Evolutionary conservation across 2,797 vertebrate genomes (phyloP).

Genomic region (Denticeps clupeoides): DNA sequence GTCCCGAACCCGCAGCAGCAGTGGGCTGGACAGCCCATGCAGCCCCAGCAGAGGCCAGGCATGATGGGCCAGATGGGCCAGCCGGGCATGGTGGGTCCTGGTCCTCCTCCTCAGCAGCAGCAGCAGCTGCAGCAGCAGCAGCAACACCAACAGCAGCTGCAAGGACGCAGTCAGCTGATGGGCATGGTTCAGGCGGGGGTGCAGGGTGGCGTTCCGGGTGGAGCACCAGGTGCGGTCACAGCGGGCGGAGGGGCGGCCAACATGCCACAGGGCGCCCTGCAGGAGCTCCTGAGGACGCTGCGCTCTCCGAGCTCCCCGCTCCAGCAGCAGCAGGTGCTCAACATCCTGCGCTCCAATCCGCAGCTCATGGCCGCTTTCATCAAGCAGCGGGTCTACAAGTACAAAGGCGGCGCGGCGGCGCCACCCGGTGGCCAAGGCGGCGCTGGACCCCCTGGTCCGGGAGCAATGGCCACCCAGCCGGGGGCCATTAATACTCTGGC

Average conservation of each 20-base stretch:
- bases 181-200: slow-evolving; percentile 45
- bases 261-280: slow-evolving; percentile 85
- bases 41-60: slow-evolving; percentile 55
- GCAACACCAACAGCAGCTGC: slow-evolving; percentile 41
- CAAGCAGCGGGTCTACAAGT: slow-evolving; percentile 88
- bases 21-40: slow-evolving; percentile 69
- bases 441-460: slow-evolving; percentile 42
- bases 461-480: slow-evolving; percentile 46
- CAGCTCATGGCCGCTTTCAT: slow-evolving; percentile 94
- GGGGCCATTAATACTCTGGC: slow-evolving; percentile 46
- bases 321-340: slow-evolving; percentile 95
- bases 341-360: slow-evolving; percentile 86
- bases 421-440: slow-evolving; percentile 36
- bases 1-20: slow-evolving; percentile 76
- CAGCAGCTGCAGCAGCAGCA: slow-evolving; percentile 59
- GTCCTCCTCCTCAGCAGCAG: slow-evolving; percentile 53
- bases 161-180: slow-evolving; percentile 43
- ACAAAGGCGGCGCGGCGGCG: slow-evolving; percentile 50
- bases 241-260: slow-evolving; percentile 33
- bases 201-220: slow-evolving; percentile 39
- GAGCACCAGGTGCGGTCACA: slow-evolving; percentile 42
- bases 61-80: slow-evolving; percentile 61
- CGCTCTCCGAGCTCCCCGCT: slow-evolving; percentile 88
- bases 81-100: slow-evolving; percentile 62
- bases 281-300: slow-evolving; percentile 83